Conservation (phyloP, 2,888 invertebrate species). For the Sipha maydis region DNA sequence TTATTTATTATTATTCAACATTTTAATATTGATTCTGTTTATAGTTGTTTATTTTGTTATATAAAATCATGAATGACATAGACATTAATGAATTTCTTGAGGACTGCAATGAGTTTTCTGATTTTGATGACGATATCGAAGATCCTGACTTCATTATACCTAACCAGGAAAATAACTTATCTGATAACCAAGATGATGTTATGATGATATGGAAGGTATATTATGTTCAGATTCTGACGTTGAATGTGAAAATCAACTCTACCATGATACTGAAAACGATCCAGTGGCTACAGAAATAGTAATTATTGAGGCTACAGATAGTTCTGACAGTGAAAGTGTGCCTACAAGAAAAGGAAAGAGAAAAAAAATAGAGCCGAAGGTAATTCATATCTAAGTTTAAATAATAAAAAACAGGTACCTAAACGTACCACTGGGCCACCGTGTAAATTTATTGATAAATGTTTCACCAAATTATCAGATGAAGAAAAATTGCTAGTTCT, state of each 20-base stretch:
- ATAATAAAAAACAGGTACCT: conserved; percentile 17
- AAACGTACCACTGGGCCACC: conserved; percentile 11
- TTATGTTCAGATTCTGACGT: conserved; percentile 8
- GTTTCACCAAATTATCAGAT: conserved; percentile 4
- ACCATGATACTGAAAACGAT: too few species aligned
- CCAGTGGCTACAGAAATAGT: too few species aligned
- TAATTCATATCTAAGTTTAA: neutral
- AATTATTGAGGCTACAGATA: too few species aligned
- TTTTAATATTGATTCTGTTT: too few species aligned
- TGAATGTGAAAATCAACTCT: conserved; percentile 15
- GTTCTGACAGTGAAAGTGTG: too few species aligned
- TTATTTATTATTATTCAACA: too few species aligned
- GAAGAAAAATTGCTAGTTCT: conserved; percentile 14
- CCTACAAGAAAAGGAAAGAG: neutral
- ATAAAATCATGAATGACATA: too few species aligned
- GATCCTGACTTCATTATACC: conserved; percentile 11
- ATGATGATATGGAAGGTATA: conserved; percentile 14
- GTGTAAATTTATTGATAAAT: neutral
- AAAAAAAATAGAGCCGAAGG: neutral
- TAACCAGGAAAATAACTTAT: conserved; percentile 17
- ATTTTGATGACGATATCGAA: conserved; percentile 15
- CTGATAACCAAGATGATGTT: conserved; percentile 2
- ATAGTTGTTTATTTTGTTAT: too few species aligned
- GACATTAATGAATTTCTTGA: conserved; percentile 3
- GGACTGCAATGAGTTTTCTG: conserved; percentile 16